A percentile compares a stretch with the other conserved stretches of the same genome.
Conservation (phyloP, 2,797 vertebrate genomes). For the Holocentrus rufus region DNA sequence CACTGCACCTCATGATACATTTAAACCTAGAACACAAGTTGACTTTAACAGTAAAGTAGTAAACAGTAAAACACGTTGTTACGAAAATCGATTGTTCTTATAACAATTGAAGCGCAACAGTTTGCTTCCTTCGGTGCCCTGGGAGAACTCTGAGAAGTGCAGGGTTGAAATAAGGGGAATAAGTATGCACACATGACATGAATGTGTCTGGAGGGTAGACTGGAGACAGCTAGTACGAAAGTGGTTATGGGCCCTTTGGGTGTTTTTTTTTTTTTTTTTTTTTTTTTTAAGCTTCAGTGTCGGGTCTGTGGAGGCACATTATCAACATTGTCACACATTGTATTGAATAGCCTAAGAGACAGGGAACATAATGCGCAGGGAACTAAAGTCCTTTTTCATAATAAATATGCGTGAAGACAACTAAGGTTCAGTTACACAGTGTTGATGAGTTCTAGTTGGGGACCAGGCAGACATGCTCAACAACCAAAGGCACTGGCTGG, state of each 20-base stretch:
- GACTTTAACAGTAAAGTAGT: too few species aligned
- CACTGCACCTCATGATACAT: too few species aligned
- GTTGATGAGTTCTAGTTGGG: slow-evolving; percentile 14
- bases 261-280: slow-evolving; percentile 43
- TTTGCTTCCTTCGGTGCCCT: slow-evolving; percentile 27
- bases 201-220: slow-evolving; percentile 62
- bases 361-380: slow-evolving; percentile 36
- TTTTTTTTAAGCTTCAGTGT: slow-evolving; percentile 29
- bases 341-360: slow-evolving; percentile 44
- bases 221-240: slow-evolving; percentile 47
- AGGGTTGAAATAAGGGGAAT: slow-evolving; percentile 57
- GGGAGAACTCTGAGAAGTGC: slow-evolving; percentile 38
- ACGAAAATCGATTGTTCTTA: slow-evolving; percentile 30
- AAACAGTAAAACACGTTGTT: neutral
- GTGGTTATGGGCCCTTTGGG: slow-evolving; percentile 50
- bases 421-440: slow-evolving; percentile 22
- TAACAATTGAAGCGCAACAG: slow-evolving; percentile 36
- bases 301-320: slow-evolving; percentile 22
- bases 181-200: slow-evolving; percentile 53
- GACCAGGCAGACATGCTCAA: slow-evolving; percentile 17
- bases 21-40: too few species aligned
- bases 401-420: slow-evolving; percentile 53
- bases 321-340: slow-evolving; percentile 31
- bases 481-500: slow-evolving; percentile 18
- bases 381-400: slow-evolving; percentile 47